Evolutionary conservation across 92 coral and sea anemone species (phyloP), one percentile per base, ranked within the genome.

Genomic region (Actinernus sp.): DNA sequence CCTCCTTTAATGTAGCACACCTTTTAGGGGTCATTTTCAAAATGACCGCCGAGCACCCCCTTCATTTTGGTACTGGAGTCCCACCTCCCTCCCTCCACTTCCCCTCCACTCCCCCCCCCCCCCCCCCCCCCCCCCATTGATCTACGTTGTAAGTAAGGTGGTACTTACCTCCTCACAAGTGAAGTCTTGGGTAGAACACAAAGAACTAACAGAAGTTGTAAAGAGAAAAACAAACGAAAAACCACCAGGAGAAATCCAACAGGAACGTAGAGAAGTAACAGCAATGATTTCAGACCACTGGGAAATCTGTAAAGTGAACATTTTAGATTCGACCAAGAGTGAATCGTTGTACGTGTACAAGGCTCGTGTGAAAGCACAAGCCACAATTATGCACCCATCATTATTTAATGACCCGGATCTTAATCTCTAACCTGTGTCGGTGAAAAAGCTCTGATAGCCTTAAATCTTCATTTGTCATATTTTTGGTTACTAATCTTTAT

Each of bases 191-290:
- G 93, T 28, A 94, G 67, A 30, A 94, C 10, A 38, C 81, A 44
- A 45, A 74, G 58, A 9, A 91, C 79, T 12, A 90, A 52, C 31
- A 91, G 62, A 20, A 94, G 73, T 28, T 83, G 98, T 10, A 90
- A 64, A 26, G 88, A 80, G 63, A 94, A 80, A 73, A 83, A 91
- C 57, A 94, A 56, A 27, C 98, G 92, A 72, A 94, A 74, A 55
- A 84, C 57, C 37, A 82, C 71, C 50, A 94, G 76, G 10, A 88
- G 78, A 27, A 94, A 58, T 32, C 98, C 98, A 59, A 92, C 65
- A 3, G 98, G 98, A 25, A 72, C 36, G 60, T 94, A 94, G 32
- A 94, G 65, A 45, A 85, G 44, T 31, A 94, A 46, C 33, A 90
- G 75, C 13, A 94, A 73, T 58, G 87, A 31, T 20, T 83, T 74